These are phyloP conservation scores for Clanis bilineata DNA, from an alignment of 2,888 invertebrate genomes.

Conservation along the genomic window DNA sequence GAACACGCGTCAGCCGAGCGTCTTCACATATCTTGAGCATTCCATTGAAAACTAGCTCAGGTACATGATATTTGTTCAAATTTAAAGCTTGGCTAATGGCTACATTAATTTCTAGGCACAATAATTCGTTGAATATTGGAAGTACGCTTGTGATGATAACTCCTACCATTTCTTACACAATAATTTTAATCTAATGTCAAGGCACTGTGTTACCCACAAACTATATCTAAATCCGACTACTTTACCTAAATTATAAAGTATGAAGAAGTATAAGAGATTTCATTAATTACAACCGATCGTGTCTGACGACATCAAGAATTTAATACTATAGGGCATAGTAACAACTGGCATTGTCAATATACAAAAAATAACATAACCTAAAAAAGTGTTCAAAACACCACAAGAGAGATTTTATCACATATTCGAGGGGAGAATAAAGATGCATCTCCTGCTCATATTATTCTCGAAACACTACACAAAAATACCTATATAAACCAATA, in stretches of 20 bases:
- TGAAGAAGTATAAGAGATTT: not conserved
- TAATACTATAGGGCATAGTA: slow-evolving; percentile 1
- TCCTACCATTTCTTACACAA: not conserved
- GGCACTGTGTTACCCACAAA: slow-evolving; percentile 2
- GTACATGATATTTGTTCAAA: not conserved
- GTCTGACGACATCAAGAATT: not conserved
- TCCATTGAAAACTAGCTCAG: slow-evolving; percentile 5
- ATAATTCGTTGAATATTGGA: slow-evolving; percentile 1
- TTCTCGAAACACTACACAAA: no score
- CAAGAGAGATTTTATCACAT: no score
- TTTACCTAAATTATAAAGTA: slow-evolving; percentile 10
- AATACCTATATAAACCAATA: no score
- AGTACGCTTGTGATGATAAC: not conserved
- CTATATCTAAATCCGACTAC: not conserved
- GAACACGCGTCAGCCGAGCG: slow-evolving; percentile 48
- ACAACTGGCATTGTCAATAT: slow-evolving; percentile 2
- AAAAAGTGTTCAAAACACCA: not conserved
- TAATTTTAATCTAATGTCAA: slow-evolving; percentile 13
- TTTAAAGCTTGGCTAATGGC: slow-evolving; percentile 2
- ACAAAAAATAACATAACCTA: not conserved
- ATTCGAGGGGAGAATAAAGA: no score
- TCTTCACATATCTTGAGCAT: slow-evolving; percentile 61
- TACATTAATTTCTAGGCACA: slow-evolving; percentile 7
- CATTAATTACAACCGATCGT: not conserved
- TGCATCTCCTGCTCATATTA: no score